Evolutionary conservation across 1,140 invertebrate species (phyloP), one percentile per base, ranked within the genome.

Genomic region (Drepana arcuata): DNA sequence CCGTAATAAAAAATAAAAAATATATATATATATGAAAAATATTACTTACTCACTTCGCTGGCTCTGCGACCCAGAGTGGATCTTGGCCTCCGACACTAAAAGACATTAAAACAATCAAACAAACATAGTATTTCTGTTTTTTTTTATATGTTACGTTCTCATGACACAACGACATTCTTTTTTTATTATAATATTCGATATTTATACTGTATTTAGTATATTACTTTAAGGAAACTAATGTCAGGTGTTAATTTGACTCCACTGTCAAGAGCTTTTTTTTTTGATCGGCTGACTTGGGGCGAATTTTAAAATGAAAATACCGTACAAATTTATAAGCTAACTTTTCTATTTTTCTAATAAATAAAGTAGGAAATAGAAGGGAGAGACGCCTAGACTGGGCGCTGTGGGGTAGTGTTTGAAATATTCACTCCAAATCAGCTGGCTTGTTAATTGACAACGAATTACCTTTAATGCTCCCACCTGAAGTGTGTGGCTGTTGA

Each of bases 401-500:
- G n/a, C n/a, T n/a, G n/a, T n/a, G n/a, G n/a, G n/a, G n/a, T n/a
- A n/a, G 18, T 21, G 9, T 21, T 10, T 10, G 6, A 26, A 26
- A 26, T 26, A 39, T 38, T 34, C 33, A 24, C 37, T 34, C 38
- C 37, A 41, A 47, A 34, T 10, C 4, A 15, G 25, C 25, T 14
- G 6, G 41, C 27, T 18, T 43, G 41, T 16, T 41, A 49, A 62
- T 55, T 68, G 71, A 60, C 37, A 48, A 48, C 69, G 69, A 68
- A 79, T 87, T 92, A 93, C 91, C 91, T 93, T 93, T 93, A 70
- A 93, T 92, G 78, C 91, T 92, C 85, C 91, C 91, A 84, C 90
- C 91, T 67, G 91, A 92, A 34, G 89, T 90, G 71, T 91, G 90
- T 29, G 89, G 89, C 55, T 90, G 89, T 67, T 92, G 91, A 52